phyloP scores from a whole-genome alignment of 2,797 vertebrate genomes.

The Odontamblyopus rebecca region DNA sequence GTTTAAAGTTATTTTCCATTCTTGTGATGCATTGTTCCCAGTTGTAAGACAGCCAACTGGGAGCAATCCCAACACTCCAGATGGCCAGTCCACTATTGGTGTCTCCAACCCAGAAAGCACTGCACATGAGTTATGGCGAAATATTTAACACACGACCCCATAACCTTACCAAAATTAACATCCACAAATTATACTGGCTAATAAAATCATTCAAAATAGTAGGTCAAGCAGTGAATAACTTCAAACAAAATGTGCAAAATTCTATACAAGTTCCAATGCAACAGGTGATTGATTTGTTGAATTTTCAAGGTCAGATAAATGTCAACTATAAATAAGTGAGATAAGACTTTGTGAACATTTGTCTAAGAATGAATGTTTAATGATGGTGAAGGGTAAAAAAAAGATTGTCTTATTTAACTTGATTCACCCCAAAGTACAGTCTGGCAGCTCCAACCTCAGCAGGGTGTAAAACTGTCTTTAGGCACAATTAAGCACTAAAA shows the following conservation, averaged over 20 bases:
- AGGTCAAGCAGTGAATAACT: too few relatives aligned
- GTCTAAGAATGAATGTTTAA: neutral
- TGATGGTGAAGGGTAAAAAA: neutral
- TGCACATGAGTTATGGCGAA: conserved; percentile 2
- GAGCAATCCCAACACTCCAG: conserved; percentile 15
- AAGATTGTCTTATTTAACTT: neutral
- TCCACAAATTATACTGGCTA: neutral
- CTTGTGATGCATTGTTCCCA: conserved; percentile 13
- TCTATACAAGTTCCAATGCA: neutral
- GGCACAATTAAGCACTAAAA: neutral
- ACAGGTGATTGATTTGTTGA: neutral
- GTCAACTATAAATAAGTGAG: neutral
- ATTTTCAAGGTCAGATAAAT: conserved; percentile 33
- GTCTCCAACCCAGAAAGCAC: conserved; percentile 14
- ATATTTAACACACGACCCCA: conserved; percentile 6
- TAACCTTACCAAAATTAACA: neutral
- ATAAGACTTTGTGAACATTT: conserved; percentile 1
- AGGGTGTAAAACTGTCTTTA: neutral
- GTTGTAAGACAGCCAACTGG: conserved; percentile 17
- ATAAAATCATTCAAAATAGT: neutral
- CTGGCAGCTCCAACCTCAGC: neutral
- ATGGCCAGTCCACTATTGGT: conserved; percentile 7
- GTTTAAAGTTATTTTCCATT: conserved; percentile 13
- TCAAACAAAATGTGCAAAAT: too few relatives aligned
- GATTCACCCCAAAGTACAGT: neutral